Evolutionary conservation across 2,888 invertebrate genomes (phyloP).

Genomic region (Eristalinus aeneus): DNA sequence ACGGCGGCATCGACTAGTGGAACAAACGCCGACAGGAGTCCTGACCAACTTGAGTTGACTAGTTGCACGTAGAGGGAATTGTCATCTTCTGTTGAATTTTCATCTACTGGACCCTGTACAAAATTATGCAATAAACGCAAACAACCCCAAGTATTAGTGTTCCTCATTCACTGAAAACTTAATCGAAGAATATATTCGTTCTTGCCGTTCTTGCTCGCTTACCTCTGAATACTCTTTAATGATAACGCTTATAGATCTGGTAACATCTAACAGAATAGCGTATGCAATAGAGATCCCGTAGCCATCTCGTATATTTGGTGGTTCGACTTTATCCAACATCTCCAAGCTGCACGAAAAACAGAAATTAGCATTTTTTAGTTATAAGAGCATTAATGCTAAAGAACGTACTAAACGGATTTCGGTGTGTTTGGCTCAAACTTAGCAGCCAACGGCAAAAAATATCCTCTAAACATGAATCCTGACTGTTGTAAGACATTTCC

Average conservation of each 20-base stretch:
- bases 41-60: constrained; percentile 97
- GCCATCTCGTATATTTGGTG: constrained; percentile 96
- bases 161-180: too few species aligned
- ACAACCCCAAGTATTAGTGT: too few species aligned
- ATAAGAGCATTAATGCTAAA: not conserved
- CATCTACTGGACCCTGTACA: constrained; percentile 61
- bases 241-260: constrained; percentile 87
- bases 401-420: constrained; percentile 94
- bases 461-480: constrained; percentile 95
- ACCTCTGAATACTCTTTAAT: constrained; percentile 49
- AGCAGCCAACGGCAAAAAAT: constrained; percentile 94
- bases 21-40: constrained; percentile 93
- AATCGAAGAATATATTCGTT: too few species aligned
- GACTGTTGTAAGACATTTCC: constrained; percentile 87
- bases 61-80: constrained; percentile 85
- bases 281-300: constrained; percentile 98
- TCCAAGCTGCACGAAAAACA: constrained; percentile 86
- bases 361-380: not conserved
- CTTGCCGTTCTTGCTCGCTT: not conserved
- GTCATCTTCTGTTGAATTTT: constrained; percentile 71
- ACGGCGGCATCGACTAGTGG: constrained; percentile 97
- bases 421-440: constrained; percentile 92
- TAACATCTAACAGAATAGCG: constrained; percentile 94
- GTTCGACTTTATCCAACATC: constrained; percentile 97
- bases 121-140: too few species aligned